A percentile compares a stretch with the other conserved stretches of the same genome.
These are phyloP conservation scores for Bombyx mori DNA, from an alignment of 1,140 invertebrate genomes.

Conservation along the genomic window ASM3026992v2 NC_085117.1:1601001-1601500, in stretches of 20 bases:
- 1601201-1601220: constrained; percentile 77
- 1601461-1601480: too few relatives aligned
- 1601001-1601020: neutral
- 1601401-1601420: neutral
- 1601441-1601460: too few relatives aligned
- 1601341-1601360: neutral
- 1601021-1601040: neutral
- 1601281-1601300: neutral
- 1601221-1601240: constrained; percentile 77
- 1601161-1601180: constrained; percentile 78
- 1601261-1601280: neutral
- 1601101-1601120: constrained; percentile 12
- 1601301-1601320: neutral
- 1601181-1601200: constrained; percentile 79
- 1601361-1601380: neutral
- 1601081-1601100: neutral
- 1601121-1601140: constrained; percentile 37
- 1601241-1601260: neutral
- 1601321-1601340: neutral
- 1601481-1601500: too few relatives aligned
- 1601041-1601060: neutral
- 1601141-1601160: constrained; percentile 73
- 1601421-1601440: too few relatives aligned
- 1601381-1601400: neutral
- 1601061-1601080: neutral